phyloP scores from a whole-genome alignment of 2,797 vertebrate genomes.

The Bradypus variegatus region DNA sequence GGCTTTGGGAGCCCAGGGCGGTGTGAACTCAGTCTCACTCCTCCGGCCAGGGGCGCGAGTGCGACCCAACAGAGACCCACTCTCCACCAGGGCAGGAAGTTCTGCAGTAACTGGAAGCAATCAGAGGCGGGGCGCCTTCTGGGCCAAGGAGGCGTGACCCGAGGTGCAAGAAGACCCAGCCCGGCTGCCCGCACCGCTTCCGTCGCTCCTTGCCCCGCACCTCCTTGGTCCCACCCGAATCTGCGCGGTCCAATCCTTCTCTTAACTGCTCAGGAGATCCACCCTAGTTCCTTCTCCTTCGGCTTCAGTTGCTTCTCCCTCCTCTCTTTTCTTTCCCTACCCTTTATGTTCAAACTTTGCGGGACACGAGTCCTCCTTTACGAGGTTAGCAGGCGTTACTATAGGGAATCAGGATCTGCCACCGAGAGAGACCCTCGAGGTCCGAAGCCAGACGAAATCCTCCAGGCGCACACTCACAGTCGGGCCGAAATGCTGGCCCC shows the following conservation, averaged over 20 bases:
- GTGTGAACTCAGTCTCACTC: slow-evolving; percentile 28
- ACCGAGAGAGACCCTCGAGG: neutral
- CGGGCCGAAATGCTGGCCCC: neutral
- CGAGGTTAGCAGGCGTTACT: neutral
- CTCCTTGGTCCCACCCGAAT: neutral
- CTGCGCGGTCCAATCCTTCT: neutral
- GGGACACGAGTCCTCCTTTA: slow-evolving; percentile 47
- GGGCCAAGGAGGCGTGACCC: slow-evolving; percentile 61
- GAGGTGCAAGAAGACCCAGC: slow-evolving; percentile 54
- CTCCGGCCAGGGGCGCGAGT: neutral
- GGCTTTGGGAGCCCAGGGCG: neutral
- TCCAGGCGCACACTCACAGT: neutral
- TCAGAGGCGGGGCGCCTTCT: slow-evolving; percentile 45
- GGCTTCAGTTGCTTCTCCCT: neutral
- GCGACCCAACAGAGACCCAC: slow-evolving; percentile 51
- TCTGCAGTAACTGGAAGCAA: slow-evolving; percentile 58
- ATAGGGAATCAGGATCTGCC: neutral
- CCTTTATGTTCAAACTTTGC: slow-evolving; percentile 48
- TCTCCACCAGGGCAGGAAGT: slow-evolving; percentile 59
- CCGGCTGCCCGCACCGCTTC: slow-evolving; percentile 28
- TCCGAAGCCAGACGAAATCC: neutral
- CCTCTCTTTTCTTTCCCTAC: slow-evolving; percentile 58
- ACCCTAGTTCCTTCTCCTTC: neutral
- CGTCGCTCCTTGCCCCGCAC: neutral
- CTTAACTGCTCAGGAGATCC: neutral